Conservation (phyloP, 2,113 vertebrate species). For the Sorex fumeus region DNA sequence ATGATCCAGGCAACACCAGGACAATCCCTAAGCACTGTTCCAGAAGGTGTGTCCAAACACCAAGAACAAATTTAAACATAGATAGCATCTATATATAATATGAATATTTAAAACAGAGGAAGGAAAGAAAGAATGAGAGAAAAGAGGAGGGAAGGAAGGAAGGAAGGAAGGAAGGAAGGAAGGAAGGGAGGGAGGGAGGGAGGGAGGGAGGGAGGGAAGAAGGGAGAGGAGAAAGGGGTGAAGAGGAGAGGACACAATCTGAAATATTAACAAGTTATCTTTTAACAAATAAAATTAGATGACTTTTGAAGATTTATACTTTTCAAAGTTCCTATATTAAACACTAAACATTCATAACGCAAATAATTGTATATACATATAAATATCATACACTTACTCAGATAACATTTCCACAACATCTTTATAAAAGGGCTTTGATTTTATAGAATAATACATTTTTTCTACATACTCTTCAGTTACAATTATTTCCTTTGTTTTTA, state of each 20-base stretch:
- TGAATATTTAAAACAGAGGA: constrained; percentile 14
- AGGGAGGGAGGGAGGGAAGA: no score
- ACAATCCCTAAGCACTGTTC: no score
- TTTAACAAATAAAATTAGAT: constrained; percentile 20
- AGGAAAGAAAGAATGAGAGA: neutral
- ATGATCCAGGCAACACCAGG: no score
- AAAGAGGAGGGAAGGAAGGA: no score
- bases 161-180: neutral
- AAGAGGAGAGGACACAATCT: neutral
- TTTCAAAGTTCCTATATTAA: constrained; percentile 53
- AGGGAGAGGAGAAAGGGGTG: neutral
- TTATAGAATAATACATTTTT: constrained; percentile 70
- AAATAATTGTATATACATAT: neutral
- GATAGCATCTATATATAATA: neutral
- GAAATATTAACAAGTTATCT: neutral
- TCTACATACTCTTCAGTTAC: neutral
- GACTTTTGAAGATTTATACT: constrained; percentile 11
- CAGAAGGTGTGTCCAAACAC: no score
- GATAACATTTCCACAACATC: constrained; percentile 46
- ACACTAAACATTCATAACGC: neutral
- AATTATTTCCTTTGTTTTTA: neutral
- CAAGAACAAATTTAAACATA: neutral
- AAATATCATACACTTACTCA: constrained; percentile 74
- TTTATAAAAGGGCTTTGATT: constrained; percentile 64
- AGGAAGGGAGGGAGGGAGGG: no score